These are phyloP conservation scores for Patella ulyssiponensis DNA, from an alignment of 2,888 invertebrate species.

Conservation along the genomic window DNA sequence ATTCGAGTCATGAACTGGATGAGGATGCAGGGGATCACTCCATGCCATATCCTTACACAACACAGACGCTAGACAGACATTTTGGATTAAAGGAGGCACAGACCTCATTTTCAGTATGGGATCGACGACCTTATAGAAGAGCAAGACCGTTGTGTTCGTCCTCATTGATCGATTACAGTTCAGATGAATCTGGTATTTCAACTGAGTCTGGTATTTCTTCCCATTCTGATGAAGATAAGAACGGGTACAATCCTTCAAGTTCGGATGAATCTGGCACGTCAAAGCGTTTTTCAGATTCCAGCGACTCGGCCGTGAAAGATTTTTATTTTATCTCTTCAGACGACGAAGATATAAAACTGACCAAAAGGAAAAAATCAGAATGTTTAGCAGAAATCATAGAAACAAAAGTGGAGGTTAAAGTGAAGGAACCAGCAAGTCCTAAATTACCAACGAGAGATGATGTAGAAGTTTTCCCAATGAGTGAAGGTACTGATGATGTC, in stretches of 20 bases:
- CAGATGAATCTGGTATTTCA: constrained; percentile 43
- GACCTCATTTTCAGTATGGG: not conserved
- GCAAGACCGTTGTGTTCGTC: constrained; percentile 14
- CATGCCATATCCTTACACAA: not conserved
- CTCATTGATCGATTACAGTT: constrained; percentile 40
- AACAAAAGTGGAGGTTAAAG: not conserved
- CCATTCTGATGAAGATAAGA: constrained; percentile 24
- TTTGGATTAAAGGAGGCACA: not conserved
- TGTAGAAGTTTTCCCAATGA: not conserved
- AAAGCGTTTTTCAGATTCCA: constrained; percentile 33
- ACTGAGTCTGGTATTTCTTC: constrained; percentile 31
- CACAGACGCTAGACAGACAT: not conserved
- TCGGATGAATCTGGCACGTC: constrained; percentile 30
- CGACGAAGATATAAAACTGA: constrained; percentile 26
- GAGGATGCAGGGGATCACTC: not conserved
- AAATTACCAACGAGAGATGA: constrained; percentile 24
- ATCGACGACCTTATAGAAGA: not conserved
- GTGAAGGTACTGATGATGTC: not conserved
- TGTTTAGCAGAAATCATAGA: not conserved
- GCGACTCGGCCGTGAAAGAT: constrained; percentile 40
- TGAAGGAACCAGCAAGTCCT: constrained; percentile 6
- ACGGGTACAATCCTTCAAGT: constrained; percentile 29
- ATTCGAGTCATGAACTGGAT: constrained; percentile 6
- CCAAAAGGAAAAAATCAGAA: not conserved
- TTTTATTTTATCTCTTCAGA: constrained; percentile 35